phyloP scores from a whole-genome alignment of 2,888 invertebrate genomes.

The Pycnomerus fuliginosus region DNA sequence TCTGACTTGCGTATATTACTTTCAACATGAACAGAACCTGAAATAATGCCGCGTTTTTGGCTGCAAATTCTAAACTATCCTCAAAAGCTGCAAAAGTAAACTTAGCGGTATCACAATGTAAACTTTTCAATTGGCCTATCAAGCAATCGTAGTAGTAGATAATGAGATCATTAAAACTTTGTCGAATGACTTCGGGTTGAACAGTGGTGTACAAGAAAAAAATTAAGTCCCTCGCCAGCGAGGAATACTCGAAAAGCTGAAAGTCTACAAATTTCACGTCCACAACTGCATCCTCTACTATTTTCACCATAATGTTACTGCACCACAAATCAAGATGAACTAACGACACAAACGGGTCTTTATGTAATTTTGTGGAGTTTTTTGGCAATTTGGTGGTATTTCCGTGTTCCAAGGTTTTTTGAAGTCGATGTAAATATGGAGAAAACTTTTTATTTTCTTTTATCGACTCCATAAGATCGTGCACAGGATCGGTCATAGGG shows the following conservation, averaged over 20 bases:
- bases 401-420: too few species aligned
- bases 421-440: too few species aligned
- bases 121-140: constrained; percentile 1
- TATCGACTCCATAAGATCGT: too few species aligned
- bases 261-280: constrained; percentile 36
- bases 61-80: constrained; percentile 1
- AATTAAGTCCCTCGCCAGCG: constrained; percentile 32
- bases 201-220: constrained; percentile 37
- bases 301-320: constrained; percentile 59
- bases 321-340: constrained; percentile 60
- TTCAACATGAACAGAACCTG: constrained; percentile 9
- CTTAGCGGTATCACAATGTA: constrained; percentile 2
- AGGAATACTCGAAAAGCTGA: constrained; percentile 32
- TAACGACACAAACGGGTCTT: constrained; percentile 56
- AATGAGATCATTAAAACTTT: constrained; percentile 3
- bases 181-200: constrained; percentile 4
- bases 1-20: constrained; percentile 6
- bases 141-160: constrained; percentile 8
- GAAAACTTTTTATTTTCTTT: too few species aligned
- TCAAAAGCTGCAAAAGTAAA: neutral
- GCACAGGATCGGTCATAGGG: too few species aligned
- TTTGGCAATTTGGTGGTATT: too few species aligned
- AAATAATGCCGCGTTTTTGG: constrained; percentile 3
- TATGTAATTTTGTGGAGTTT: too few species aligned
- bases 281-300: constrained; percentile 27